Conservation (phyloP, 2,113 vertebrate species). For the Heterochromis multidens region DNA sequence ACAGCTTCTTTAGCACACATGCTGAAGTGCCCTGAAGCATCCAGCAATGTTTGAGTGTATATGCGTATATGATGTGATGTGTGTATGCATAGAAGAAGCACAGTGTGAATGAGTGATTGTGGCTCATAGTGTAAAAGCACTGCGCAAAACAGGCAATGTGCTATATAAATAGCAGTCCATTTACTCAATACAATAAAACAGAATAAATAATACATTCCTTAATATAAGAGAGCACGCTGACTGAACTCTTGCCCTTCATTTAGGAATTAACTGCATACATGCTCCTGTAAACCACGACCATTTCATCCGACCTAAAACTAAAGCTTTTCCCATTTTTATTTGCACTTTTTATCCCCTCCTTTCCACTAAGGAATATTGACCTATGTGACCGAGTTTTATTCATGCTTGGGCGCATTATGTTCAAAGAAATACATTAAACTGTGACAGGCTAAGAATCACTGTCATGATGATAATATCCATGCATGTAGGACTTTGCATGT, state of each 20-base stretch:
- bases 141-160: not conserved
- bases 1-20: too few species aligned
- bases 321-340: not conserved
- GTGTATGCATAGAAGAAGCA: not conserved
- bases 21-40: too few species aligned
- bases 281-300: not conserved
- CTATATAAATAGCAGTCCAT: not conserved
- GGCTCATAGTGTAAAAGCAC: not conserved
- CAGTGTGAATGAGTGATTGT: not conserved
- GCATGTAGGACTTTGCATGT: not conserved
- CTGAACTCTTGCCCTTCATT: not conserved
- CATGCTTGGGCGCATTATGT: not conserved
- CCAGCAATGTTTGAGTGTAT: not conserved
- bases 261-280: not conserved
- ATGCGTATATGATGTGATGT: not conserved
- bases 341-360: not conserved
- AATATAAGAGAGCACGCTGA: not conserved
- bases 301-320: not conserved
- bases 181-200: not conserved
- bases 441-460: not conserved
- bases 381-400: not conserved
- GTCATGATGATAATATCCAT: constrained; percentile 12
- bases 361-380: not conserved
- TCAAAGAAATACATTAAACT: constrained; percentile 9
- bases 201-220: not conserved